Base-by-base conservation (phyloP, 2,797 vertebrate species). In the Hydrophis major region DNA sequence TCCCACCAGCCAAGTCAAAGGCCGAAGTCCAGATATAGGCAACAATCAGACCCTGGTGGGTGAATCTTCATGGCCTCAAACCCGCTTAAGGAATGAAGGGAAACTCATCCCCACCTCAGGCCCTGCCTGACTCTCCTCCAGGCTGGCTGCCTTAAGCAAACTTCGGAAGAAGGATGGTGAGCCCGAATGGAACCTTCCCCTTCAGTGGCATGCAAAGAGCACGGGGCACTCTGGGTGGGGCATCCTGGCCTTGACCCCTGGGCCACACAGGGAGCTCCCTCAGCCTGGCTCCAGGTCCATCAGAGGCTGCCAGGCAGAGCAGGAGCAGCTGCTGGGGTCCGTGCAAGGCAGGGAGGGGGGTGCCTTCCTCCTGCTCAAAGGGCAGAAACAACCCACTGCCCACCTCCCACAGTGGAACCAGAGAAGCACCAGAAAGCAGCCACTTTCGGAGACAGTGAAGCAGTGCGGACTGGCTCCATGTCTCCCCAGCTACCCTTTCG, bases 181-280 rank as follows among this genome's bases (percentile, higher is more conserved):
- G 10, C 37, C 25, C 1, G 74, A 83, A 47, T 5, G 37, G 74
- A 42, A 25, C 0, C 10, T 8, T 25, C 37, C 18, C 37, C 37
- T 11, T 47, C 74, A 12, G 37, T 42, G 74, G 37, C 4, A 4
- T 47, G 74, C 42, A 1, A 83, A 83, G 74, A 83, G 37, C 4
- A 3, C 0, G 4, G 42, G 42, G 11, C 4, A 1, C 20, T 47
- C 42, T 83, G 74, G 66, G 7, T 14, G 0, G 7, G 0, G 5
- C n/a, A 32, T 53, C 7, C n/a, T 3, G 66, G 66, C 2, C 66
- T 74, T 32, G 66, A 32, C 14, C 66, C 66, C 14, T 32, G 66
- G 74, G 47, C 37, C 74, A 47, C 1, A 42, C 74, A 42, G 42
- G 74, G 25, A 47, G 42, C 74, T 2, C 74, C 74, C 22, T 2